These are phyloP conservation scores for Pimephales promelas DNA, from an alignment of 2,113 vertebrate genomes.

Conservation along the genomic window DNA sequence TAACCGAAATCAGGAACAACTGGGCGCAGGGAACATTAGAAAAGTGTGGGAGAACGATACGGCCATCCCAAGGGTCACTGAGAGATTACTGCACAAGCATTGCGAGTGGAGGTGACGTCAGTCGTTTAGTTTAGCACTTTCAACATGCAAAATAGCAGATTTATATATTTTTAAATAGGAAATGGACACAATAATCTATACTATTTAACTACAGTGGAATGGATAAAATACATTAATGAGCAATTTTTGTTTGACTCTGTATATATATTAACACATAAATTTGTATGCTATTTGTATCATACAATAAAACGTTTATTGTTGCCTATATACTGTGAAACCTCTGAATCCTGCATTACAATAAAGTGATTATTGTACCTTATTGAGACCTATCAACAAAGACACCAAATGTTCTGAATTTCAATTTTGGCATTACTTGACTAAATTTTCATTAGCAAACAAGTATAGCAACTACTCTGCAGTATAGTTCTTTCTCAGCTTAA, in stretches of 20 bases:
- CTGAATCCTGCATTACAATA: neutral
- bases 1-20: too few relatives aligned
- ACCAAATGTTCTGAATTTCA: neutral
- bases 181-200: neutral
- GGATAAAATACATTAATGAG: neutral
- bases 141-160: neutral
- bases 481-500: neutral
- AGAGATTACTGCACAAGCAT: constrained; percentile 78
- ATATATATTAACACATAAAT: too few relatives aligned
- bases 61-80: constrained; percentile 61
- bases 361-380: neutral
- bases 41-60: constrained; percentile 35
- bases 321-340: neutral
- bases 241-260: neutral
- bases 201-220: neutral
- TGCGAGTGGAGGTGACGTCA: constrained; percentile 78
- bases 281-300: too few relatives aligned
- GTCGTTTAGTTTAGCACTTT: constrained; percentile 73
- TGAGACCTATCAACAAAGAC: too few relatives aligned
- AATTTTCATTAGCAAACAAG: neutral
- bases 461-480: too few relatives aligned
- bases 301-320: too few relatives aligned
- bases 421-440: neutral
- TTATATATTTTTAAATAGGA: neutral
- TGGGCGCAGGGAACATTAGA: too few relatives aligned